Evolutionary conservation across 2,888 invertebrate genomes (phyloP), one percentile per base, ranked within the genome.

Genomic region (Mythimna impura): DNA sequence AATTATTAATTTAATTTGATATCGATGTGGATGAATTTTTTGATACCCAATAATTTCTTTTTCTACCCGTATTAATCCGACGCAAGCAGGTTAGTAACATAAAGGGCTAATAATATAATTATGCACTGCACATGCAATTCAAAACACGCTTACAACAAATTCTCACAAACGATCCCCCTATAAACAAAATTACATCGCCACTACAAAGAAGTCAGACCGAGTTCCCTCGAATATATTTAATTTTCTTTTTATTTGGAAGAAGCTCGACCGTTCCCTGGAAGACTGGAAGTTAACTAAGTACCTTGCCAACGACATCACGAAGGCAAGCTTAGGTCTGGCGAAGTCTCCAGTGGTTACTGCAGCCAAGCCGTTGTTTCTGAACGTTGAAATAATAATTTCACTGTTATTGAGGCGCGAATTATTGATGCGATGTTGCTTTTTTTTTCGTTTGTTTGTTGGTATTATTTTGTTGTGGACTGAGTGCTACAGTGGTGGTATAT

Each of bases 271-370:
- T 85, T 87, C 80, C 83, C 85, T 84, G 66, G 83, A 64, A 78
- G 65, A 66, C 79, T 80, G 73, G 82, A 90, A 91, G 89, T 90
- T 90, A 89, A 90, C 88, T 90, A 90, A 91, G 89, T 88, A 90
- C 84, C 84, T 84, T 71, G 81, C 66, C 79, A 86, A 86, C 83
- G 89, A 89, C 85, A 65, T 85, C 85, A 85, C 82, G 81, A 84
- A 79, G 79, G 83, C 81, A 83, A 85, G 82, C 85, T 85, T 78
- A 86, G 85, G 80, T 85, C 76, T 71, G 66, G 82, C 69, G 61
- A 72, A 81, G 66, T 81, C 85, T 85, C 81, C 76, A 67, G 81
- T 78, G 84, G 83, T 80, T 81, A 68, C 69, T 66, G 50, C 73
- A 87, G 84, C 76, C 88, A 72, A 86, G 85, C 86, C 81, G 81